phyloP scores from a whole-genome alignment of 2,113 vertebrate genomes.

The Myiopsitta monachus region DNA sequence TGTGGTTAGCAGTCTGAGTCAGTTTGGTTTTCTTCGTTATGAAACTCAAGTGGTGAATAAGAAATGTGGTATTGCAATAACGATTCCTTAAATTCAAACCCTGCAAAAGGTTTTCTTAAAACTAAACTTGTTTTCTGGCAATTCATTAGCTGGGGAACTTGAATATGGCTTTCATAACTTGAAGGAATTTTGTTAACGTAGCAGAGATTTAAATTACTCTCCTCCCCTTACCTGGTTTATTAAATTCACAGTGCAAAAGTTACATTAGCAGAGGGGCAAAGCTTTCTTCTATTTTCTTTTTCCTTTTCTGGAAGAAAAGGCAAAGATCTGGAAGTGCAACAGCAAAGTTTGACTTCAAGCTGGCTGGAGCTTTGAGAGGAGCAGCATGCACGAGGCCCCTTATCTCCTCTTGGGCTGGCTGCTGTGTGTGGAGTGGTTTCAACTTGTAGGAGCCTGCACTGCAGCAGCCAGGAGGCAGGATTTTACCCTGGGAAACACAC shows the following conservation, averaged over 20 bases:
- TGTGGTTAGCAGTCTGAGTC: background rate
- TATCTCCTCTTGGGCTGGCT: background rate
- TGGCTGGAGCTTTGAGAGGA: background rate
- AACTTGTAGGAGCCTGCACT: background rate
- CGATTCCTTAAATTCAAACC: background rate
- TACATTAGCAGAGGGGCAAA: background rate
- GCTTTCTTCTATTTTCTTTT: background rate
- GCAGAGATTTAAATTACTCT: background rate
- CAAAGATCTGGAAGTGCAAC: background rate
- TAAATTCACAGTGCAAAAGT: background rate
- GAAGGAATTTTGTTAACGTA: background rate
- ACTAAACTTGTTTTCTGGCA: background rate
- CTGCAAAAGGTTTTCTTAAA: background rate
- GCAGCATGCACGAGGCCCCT: accelerated
- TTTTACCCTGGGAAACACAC: background rate
- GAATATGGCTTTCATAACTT: background rate
- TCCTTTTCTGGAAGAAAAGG: background rate
- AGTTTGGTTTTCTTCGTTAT: background rate
- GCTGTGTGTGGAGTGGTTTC: accelerated
- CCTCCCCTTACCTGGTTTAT: background rate
- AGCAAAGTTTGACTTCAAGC: background rate
- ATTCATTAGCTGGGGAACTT: background rate
- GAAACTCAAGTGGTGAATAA: background rate
- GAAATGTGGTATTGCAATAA: background rate
- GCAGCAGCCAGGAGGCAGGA: background rate